Evolutionary conservation across 2,113 vertebrate species (phyloP), one percentile per base, ranked within the genome.

Genomic region (Capreolus pygargus): DNA sequence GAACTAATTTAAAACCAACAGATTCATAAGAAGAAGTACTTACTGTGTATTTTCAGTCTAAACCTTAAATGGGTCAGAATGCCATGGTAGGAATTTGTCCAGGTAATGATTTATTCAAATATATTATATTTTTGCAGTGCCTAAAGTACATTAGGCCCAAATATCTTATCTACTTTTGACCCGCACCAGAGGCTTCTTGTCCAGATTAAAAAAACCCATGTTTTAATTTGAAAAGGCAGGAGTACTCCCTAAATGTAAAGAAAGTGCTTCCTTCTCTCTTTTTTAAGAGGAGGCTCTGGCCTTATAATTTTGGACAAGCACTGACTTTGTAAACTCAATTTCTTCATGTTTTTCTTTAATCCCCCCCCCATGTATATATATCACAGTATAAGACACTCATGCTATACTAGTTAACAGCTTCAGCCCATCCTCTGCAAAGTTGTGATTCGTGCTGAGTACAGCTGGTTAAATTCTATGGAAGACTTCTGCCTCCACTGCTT

Each of bases 201-300:
- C 39, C 33, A 92, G 61, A 43, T 85, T n/a, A 82, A 78, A 87
- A 52, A 52, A 97, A 50, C 14, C 43, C 55, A 67, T 82, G 36
- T 39, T 74, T 55, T 54, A 86, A 86, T 97, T 94, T 90, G 52
- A 96, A 86, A 89, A 97, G 60, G 47, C 64, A 90, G 76, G 76
- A 39, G 9, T 92, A 64, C 52, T 91, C 25, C 9, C 76, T 88
- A 61, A 91, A 67, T 96, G 60, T 33, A 54, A 85, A 94, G 64
- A 88, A 94, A 78, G 30, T 82, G 5, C 83, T 95, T 70, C 30
- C 25, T 67, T 89, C 45, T 39, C 8, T 95, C 85, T 15, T 50
- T 60, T 91, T 96, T 89, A 91, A 92, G 86, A 83, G 47, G 17
- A 79, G 17, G 8, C 60, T 64, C 39, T 74, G 47, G 57, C 14